phyloP scores from a whole-genome alignment of 2,113 vertebrate genomes.

The Austrofundulus limnaeus region DNA sequence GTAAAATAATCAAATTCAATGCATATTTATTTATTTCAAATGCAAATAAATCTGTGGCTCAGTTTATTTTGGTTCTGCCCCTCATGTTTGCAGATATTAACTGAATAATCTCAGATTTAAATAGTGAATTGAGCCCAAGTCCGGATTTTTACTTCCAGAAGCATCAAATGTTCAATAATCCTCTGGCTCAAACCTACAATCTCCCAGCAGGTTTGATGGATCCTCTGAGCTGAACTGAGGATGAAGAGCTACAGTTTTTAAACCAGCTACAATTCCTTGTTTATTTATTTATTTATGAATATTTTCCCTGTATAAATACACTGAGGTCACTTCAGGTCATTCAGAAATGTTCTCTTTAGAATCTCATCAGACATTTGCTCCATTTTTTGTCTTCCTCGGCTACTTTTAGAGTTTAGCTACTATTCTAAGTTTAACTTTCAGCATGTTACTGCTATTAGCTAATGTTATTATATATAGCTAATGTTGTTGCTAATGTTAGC shows the following conservation, averaged over 20 bases:
- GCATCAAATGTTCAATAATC: conserved; percentile 49
- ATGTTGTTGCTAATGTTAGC: too few relatives aligned
- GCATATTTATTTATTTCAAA: too few relatives aligned
- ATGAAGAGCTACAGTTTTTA: not conserved
- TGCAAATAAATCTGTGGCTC: not conserved
- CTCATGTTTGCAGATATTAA: conserved; percentile 36
- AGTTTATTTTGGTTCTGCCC: not conserved
- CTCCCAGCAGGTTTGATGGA: conserved; percentile 19
- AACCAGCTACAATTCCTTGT: not conserved
- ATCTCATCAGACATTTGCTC: too few relatives aligned
- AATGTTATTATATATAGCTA: too few relatives aligned
- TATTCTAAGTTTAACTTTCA: too few relatives aligned
- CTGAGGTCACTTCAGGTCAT: too few relatives aligned
- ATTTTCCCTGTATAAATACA: too few relatives aligned
- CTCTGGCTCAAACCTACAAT: conserved; percentile 27
- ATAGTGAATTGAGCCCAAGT: conserved; percentile 18
- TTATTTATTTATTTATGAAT: too few relatives aligned
- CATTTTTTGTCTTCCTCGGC: not conserved
- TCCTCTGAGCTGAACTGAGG: conserved; percentile 7
- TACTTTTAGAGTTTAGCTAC: too few relatives aligned
- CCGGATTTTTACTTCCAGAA: conserved; percentile 14
- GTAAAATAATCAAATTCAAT: too few relatives aligned
- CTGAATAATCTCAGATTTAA: conserved; percentile 24
- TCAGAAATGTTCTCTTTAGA: too few relatives aligned
- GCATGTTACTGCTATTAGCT: too few relatives aligned